Conservation (phyloP, 2,113 vertebrate genomes). For the Gambusia affinis region DNA sequence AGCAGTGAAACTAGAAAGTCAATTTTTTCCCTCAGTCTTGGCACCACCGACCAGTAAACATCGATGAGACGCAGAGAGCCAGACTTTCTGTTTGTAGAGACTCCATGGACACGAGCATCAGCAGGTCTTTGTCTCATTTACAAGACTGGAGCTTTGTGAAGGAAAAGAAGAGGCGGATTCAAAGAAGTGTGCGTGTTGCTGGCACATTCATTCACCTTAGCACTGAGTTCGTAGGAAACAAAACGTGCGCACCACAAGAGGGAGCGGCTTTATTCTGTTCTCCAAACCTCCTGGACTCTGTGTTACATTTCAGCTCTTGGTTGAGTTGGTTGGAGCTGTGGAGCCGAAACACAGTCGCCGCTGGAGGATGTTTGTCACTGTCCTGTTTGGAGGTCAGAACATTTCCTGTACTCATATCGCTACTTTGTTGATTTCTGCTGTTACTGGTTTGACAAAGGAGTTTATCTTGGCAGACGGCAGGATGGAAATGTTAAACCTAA, state of each 20-base stretch:
- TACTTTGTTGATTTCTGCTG: not conserved
- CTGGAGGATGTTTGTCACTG: constrained; percentile 72
- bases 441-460: not conserved
- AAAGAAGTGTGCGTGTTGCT: not conserved
- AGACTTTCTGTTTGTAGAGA: constrained; percentile 54
- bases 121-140: constrained; percentile 40
- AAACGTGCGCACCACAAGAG: constrained; percentile 48
- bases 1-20: constrained; percentile 3
- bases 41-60: constrained; percentile 14
- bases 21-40: not conserved
- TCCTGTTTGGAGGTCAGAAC: constrained; percentile 76
- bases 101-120: constrained; percentile 75
- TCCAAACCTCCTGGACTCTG: not conserved
- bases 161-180: constrained; percentile 22
- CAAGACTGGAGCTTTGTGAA: constrained; percentile 36
- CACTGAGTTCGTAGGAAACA: not conserved
- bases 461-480: constrained; percentile 56
- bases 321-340: not conserved
- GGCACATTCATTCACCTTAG: not conserved
- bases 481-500: constrained; percentile 74
- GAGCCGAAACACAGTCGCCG: constrained; percentile 3
- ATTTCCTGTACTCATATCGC: not conserved
- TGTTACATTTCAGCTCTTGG: not conserved
- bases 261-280: constrained; percentile 21
- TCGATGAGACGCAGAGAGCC: constrained; percentile 32